A percentile compares a stretch with the other conserved stretches of the same genome.
Evolutionary conservation across 2,113 vertebrate genomes (phyloP).

Genomic region (Gobiocypris rarus): DNA sequence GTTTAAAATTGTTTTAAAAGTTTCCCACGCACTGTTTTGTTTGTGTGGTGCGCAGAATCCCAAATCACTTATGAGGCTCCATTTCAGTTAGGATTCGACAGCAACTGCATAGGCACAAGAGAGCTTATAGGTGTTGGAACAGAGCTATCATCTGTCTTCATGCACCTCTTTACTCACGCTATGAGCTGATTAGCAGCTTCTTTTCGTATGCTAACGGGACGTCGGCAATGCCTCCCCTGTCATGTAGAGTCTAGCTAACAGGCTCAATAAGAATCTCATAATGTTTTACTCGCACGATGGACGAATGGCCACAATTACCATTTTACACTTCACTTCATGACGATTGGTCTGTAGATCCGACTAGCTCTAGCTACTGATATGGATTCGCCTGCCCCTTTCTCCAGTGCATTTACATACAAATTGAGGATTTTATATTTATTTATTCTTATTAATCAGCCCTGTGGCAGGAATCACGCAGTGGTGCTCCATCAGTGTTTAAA

Average conservation of each 20-base stretch:
- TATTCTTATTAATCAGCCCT: slow-evolving; percentile 86
- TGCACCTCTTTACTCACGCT: not conserved
- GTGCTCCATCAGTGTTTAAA: slow-evolving; percentile 91
- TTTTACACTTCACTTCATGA: slow-evolving; percentile 91
- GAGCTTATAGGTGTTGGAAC: not conserved
- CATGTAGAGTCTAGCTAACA: slow-evolving; percentile 45
- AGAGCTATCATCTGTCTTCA: slow-evolving; percentile 42
- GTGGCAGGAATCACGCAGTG: slow-evolving; percentile 86
- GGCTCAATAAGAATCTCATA: slow-evolving; percentile 73
- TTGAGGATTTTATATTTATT: slow-evolving; percentile 84
- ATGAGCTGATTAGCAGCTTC: slow-evolving; percentile 39
- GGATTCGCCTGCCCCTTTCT: slow-evolving; percentile 60
- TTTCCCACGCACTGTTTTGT: too few species aligned
- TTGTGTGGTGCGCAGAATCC: too few species aligned
- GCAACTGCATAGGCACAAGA: not conserved
- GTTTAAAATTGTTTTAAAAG: too few species aligned
- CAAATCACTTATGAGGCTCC: not conserved
- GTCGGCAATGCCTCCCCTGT: slow-evolving; percentile 13
- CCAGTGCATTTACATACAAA: slow-evolving; percentile 91
- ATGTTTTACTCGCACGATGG: slow-evolving; percentile 70
- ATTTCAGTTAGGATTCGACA: not conserved
- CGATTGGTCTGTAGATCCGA: slow-evolving; percentile 83
- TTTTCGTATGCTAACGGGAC: slow-evolving; percentile 45
- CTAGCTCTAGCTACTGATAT: slow-evolving; percentile 81
- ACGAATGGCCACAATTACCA: slow-evolving; percentile 87